Base-by-base conservation (phyloP, 2,888 invertebrate genomes). In the Oscheius sp. region DNA sequence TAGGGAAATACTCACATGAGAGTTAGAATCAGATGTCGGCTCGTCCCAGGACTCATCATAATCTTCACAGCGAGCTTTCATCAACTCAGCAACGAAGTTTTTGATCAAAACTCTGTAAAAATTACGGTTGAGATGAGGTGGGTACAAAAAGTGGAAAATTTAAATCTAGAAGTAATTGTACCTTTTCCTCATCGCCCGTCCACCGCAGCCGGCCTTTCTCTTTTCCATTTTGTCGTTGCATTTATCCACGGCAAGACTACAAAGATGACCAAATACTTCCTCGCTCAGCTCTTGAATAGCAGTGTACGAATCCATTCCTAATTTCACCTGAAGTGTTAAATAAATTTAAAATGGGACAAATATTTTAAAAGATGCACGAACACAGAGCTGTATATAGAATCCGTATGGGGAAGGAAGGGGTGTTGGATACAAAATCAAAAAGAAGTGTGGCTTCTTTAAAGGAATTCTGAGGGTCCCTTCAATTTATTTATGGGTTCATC, bases 201-300 rank as follows among this genome's bases (percentile, higher is more conserved):
- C 83, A 45, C 83, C 83, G 59, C 81, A 81, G 18, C 83, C 83
- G 53, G 83, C 81, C 53, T 73, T 41, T 53, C 81, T 75, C 72
- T 77, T 76, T 64, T 83, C 83, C 43, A 59, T 64, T 58, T 76
- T 77, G 69, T 81, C 81, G 63, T 79, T 82, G 69, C 83, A 83
- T 70, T 83, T 83, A 58, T 79, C 77, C 12, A 83, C 69, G 52
- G 83, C 83, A 53, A 83, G 75, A 41, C 76, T 78, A 72, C 81
- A 81, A 18, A 81, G 69, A 29, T 79, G 79, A 3, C 77, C 79
- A 69, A 81, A 81, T 21, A 81, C 77, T 58, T 81, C 66, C 21
- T 66, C 66, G 41, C 66, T 72, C 46, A 72, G 66, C 27, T 63
- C 58, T 58, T 56, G 29, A 46, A 55, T 46, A 16, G 52, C 23